Evolutionary conservation across 2,113 vertebrate genomes (phyloP).

Genomic region (Austrofundulus limnaeus): DNA sequence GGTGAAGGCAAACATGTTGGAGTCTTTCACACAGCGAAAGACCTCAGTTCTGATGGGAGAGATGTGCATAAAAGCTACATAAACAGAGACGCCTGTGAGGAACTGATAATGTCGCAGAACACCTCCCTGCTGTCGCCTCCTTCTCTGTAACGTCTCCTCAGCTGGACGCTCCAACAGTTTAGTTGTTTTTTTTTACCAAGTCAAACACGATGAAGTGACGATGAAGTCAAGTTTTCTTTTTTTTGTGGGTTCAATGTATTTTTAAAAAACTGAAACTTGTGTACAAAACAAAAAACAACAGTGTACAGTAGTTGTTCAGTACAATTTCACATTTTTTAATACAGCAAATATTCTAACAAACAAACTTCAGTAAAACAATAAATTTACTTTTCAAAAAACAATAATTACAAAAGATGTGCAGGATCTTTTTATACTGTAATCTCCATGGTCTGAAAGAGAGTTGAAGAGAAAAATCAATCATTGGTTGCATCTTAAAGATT

Average conservation of each 20-base stretch:
- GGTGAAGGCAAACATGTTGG: constrained; percentile 47
- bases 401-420: background rate
- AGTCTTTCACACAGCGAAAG: background rate
- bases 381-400: background rate
- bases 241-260: background rate
- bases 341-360: background rate
- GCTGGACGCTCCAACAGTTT: background rate
- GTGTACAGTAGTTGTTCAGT: constrained; percentile 9
- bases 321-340: background rate
- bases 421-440: constrained; percentile 25
- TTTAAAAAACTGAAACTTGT: rapidly evolving
- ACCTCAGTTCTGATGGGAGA: background rate
- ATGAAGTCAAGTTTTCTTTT: background rate
- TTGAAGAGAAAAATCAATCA: background rate
- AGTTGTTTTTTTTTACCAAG: background rate
- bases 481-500: background rate
- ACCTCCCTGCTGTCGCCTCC: constrained; percentile 26
- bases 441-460: constrained; percentile 49
- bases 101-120: constrained; percentile 60
- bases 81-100: constrained; percentile 43
- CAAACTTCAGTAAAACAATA: background rate
- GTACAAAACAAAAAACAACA: background rate
- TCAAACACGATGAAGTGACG: background rate
- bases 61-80: background rate
- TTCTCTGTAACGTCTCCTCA: constrained; percentile 2